Base-by-base conservation (phyloP, 1,140 invertebrate genomes). In the Drosophila paulistorum region DNA sequence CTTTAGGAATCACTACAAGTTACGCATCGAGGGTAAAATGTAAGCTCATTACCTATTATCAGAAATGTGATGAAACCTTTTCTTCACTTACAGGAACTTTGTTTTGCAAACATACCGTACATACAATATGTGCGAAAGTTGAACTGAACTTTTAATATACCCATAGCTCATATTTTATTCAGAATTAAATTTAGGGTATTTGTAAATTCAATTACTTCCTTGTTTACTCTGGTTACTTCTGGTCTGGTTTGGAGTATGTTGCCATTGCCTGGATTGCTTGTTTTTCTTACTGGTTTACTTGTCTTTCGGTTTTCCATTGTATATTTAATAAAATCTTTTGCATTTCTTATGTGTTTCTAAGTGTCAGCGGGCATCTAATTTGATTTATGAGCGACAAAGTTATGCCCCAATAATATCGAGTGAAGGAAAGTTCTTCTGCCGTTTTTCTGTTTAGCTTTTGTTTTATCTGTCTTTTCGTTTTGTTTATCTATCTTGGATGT, bases 281-380 rank as follows among this genome's bases (percentile, higher is more conserved):
- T 55, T 65, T 42, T 62, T 68, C 61, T 48, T 68, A 10, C 42
- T 76, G 26, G 37, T 62, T 71, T 59, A 20, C 33, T 20, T 66
- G 30, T 60, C 66, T 42, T 63, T 68, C 59, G 61, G 66, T 67
- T 66, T 86, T 72, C 71, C 71, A 65, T 76, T 86, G 73, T 80
- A 85, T 82, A 86, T 86, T 89, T 86, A 86, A 83, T 86, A 83
- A 81, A 77, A 83, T 89, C 83, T 82, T 86, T 86, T 86, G 84
- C 79, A 86, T 87, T 89, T 83, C 83, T 86, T 86, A 86, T 86
- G 84, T 87, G 83, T 86, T 87, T 75, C 84, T 81, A 80, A 86
- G 83, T 86, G 83, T 89, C 83, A 86, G 77, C 83, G 84, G 70
- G 73, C 72, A 79, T 83, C 76, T 86, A 89, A 83, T 89, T 89